These are phyloP conservation scores for Glandiceps talaboti DNA, from an alignment of 53 echinoderm and acorn worm species.

Conservation along the genomic window DNA sequence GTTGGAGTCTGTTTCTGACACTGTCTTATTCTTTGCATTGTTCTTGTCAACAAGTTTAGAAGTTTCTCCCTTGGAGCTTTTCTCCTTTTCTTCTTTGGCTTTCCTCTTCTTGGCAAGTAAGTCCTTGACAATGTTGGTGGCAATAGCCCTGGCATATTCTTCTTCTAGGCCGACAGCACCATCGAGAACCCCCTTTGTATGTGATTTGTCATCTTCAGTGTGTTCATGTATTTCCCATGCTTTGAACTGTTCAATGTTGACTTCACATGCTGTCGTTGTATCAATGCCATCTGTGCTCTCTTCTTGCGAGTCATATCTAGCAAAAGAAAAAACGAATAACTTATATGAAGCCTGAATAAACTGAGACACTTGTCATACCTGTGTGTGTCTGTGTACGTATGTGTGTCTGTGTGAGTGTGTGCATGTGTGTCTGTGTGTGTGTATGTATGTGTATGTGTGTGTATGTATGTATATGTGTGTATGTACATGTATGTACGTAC, in stretches of 20 bases:
- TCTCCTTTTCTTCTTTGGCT: neutral
- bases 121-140: conserved; percentile 57
- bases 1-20: neutral
- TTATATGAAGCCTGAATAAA: too few species aligned
- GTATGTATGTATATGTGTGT: too few species aligned
- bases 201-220: neutral
- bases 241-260: conserved; percentile 16
- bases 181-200: conserved; percentile 14
- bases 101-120: conserved; percentile 12
- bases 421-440: too few species aligned
- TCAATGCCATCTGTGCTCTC: conserved; percentile 59
- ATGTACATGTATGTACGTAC: too few species aligned
- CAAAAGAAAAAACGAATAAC: conserved; percentile 3
- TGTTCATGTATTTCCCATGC: conserved; percentile 16
- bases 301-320: conserved; percentile 32
- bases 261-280: conserved; percentile 31
- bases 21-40: neutral
- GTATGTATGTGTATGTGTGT: too few species aligned
- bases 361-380: too few species aligned
- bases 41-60: neutral
- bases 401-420: too few species aligned
- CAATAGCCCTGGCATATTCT: conserved; percentile 52
- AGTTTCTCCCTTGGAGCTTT: conserved; percentile 10
- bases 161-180: conserved; percentile 36
- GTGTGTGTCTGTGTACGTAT: too few species aligned